Base-by-base conservation (phyloP, 1,140 invertebrate species). In the Dufourea novaeangliae region DNA sequence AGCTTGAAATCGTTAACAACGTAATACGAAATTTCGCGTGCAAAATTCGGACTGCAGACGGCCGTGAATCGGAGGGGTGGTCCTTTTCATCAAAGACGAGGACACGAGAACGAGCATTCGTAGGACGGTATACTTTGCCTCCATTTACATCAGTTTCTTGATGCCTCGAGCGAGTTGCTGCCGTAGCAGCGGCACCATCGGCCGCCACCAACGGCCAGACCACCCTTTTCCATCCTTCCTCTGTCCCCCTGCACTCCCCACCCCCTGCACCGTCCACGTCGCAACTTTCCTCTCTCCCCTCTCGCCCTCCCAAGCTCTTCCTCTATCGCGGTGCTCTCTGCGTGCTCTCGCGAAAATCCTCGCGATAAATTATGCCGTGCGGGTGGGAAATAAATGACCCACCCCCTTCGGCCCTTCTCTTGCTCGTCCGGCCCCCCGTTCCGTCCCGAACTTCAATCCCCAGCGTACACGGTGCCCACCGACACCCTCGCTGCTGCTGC, bases 341-440 rank as follows among this genome's bases (percentile, higher is more conserved):
- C 91, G 89, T 92, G 90, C 91, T 92, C 91, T 92, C 90, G 91
- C 90, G 91, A 91, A 92, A 92, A 92, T 92, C 91, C 91, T 92
- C 91, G 91, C 92, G 91, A 92, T 92, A 92, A 92, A 92, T 92
- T 92, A 92, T 92, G 91, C 91, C 88, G 88, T 88, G 90, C 90
- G 87, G 90, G 87, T 88, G 88, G 88, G 90, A 91, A 92, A 92
- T 92, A 92, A 92, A 92, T 92, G 92, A 92, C 91, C 91, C 90
- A 91, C 88, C 90, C 91, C 90, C 83, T 83, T 81, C 77, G 85
- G 88, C 87, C 83, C 86, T 89, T 88, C 88, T 83, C 85, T 64
- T 69, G 79, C 83, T 81, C 67, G 66, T 54, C 78, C 64, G 66
- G 66, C 69, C 57, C 50, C 75, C 61, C 75, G 80, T 80, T 41